These are phyloP conservation scores for Stratiomys singularior DNA, from an alignment of 2,888 invertebrate species.

Conservation along the genomic window DNA sequence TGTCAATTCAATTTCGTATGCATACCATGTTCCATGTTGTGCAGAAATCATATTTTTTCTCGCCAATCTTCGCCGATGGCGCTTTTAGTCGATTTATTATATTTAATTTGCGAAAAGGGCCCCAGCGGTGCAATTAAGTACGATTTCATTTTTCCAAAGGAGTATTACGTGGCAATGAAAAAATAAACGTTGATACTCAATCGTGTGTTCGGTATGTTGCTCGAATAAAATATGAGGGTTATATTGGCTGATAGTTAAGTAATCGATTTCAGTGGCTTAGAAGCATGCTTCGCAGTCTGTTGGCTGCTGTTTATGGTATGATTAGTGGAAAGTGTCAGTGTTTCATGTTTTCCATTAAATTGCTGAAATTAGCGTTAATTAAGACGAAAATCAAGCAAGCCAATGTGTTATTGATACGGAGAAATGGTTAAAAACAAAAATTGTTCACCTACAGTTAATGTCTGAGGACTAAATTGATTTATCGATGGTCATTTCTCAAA, in stretches of 20 bases:
- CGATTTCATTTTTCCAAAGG: conserved; percentile 25
- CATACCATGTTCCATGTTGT: conserved; percentile 43
- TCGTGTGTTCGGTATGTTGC: background rate
- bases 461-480: background rate
- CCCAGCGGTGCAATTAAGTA: conserved; percentile 40
- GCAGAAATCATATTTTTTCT: conserved; percentile 23
- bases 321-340: conserved; percentile 23
- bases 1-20: conserved; percentile 50
- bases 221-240: conserved; percentile 5
- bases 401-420: conserved; percentile 26
- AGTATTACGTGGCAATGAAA: conserved; percentile 1
- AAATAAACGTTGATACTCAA: background rate
- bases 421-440: background rate
- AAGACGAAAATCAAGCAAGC: conserved; percentile 18
- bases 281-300: background rate
- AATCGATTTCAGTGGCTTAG: conserved; percentile 10
- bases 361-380: conserved; percentile 35
- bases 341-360: conserved; percentile 7
- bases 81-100: conserved; percentile 36
- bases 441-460: background rate
- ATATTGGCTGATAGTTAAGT: conserved; percentile 6
- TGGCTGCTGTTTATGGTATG: background rate
- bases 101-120: conserved; percentile 36
- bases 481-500: background rate
- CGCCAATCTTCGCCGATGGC: background rate